Evolutionary conservation across 92 coral and sea anemone genomes (phyloP).

Genomic region (Phenganax stokvisi): DNA sequence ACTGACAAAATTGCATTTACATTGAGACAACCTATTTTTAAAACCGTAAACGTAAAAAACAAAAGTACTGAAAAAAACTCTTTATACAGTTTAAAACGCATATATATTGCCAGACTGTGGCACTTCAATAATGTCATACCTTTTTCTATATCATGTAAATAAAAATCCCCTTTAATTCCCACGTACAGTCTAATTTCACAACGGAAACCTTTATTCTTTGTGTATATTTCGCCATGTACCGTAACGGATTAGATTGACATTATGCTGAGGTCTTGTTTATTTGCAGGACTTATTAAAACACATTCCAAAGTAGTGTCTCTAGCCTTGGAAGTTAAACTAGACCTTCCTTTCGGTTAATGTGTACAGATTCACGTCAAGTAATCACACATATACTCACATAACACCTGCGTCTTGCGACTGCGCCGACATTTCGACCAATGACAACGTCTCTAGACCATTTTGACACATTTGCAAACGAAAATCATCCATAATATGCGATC

Average conservation of each 20-base stretch:
- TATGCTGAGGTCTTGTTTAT: neutral
- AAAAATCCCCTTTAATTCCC: neutral
- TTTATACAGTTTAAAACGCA: neutral
- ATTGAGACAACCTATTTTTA: neutral
- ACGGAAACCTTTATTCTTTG: neutral
- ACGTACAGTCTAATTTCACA: neutral
- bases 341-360: neutral
- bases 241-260: neutral
- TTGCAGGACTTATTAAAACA: constrained; percentile 2
- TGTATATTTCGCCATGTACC: neutral
- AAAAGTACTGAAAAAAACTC: too few relatives aligned
- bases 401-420: neutral
- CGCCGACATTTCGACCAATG: constrained; percentile 1
- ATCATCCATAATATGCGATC: neutral
- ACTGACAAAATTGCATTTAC: too few relatives aligned
- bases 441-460: neutral
- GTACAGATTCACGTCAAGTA: neutral
- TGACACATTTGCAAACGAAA: neutral
- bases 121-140: neutral
- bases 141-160: too few relatives aligned
- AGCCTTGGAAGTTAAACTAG: neutral
- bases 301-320: neutral
- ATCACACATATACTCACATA: constrained; percentile 1
- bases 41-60: neutral
- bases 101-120: neutral